These are phyloP conservation scores for Lapara coniferarum DNA, from an alignment of 2,888 invertebrate species.

Conservation along the genomic window DNA sequence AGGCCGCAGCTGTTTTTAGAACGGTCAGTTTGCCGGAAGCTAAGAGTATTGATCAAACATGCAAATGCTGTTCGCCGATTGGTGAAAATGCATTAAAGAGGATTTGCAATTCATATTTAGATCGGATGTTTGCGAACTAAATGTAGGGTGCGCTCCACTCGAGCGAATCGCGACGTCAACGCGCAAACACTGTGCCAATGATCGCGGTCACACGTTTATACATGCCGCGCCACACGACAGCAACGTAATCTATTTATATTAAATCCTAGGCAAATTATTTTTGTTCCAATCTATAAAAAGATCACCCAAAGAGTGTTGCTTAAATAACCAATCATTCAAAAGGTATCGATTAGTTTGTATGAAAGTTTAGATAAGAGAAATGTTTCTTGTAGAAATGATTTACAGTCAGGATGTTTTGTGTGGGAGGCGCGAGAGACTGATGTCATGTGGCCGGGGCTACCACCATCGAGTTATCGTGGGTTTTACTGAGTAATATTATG, in stretches of 20 bases:
- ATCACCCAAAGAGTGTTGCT: slow-evolving; percentile 13
- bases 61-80: slow-evolving; percentile 42
- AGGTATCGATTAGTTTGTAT: slow-evolving; percentile 15
- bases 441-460: slow-evolving; percentile 45
- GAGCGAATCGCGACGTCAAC: slow-evolving; percentile 29
- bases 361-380: slow-evolving; percentile 2
- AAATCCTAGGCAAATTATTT: slow-evolving; percentile 29
- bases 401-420: slow-evolving; percentile 11
- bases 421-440: slow-evolving; percentile 30
- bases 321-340: slow-evolving; percentile 23
- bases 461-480: slow-evolving; percentile 63
- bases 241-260: slow-evolving; percentile 34
- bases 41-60: slow-evolving; percentile 36
- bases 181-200: slow-evolving; percentile 33
- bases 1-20: slow-evolving; percentile 38
- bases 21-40: slow-evolving; percentile 31
- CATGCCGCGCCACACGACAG: slow-evolving; percentile 52
- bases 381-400: slow-evolving; percentile 11
- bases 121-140: slow-evolving; percentile 36
- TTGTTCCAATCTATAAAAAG: slow-evolving; percentile 25
- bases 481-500: slow-evolving; percentile 49
- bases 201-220: slow-evolving; percentile 35
- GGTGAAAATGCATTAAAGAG: slow-evolving; percentile 32
- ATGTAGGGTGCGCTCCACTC: slow-evolving; percentile 29
- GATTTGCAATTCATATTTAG: slow-evolving; percentile 32